Evolutionary conservation across 1,140 invertebrate species (phyloP), one percentile per base, ranked within the genome.

Genomic region (Polypedilum vanderplanki): DNA sequence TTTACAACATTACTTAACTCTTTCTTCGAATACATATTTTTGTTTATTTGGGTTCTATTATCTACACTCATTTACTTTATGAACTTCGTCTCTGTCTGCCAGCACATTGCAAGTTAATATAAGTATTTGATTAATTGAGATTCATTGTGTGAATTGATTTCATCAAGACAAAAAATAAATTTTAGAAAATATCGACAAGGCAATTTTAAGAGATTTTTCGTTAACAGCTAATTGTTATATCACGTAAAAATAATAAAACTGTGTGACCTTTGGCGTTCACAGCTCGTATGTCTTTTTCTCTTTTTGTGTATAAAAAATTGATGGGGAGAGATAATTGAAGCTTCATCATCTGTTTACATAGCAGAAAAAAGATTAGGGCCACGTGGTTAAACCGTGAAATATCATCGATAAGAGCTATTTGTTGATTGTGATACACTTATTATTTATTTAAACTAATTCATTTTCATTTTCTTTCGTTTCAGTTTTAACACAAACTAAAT

Each of bases 81-180:
- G 24, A 33, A 33, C 24, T 33, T 33, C 24, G 24, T 33, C 24
- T 33, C 24, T 33, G 24, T 33, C 24, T 33, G 24, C 24, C 24
- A 33, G 24, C 24, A 33, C 46, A 57, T 57, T n/a, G n/a, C 46
- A 57, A 57, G 46, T 57, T 15, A n/a, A n/a, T 57, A 57, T n/a
- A 12, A 57, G 46, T 57, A 57, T 57, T 57, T 57, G 46, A 57
- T 57, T 57, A 57, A 57, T 57, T 57, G 46, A 57, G 46, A 12
- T 57, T 57, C 46, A 57, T 57, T 57, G 12, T 57, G n/a, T 57
- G n/a, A 57, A 57, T 57, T 57, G 46, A 57, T 57, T 57, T 57
- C 46, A 57, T 57, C 12, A 57, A 57, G 8, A 46, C 2, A 57
- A 57, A 57, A n/a, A 12, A 57, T 57, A 57, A 12, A 33, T 33